Percentiles rank a stretch among this genome's conserved stretches.
phyloP scores from a whole-genome alignment of 2,888 invertebrate genomes.

The Heliconius aoede region DNA sequence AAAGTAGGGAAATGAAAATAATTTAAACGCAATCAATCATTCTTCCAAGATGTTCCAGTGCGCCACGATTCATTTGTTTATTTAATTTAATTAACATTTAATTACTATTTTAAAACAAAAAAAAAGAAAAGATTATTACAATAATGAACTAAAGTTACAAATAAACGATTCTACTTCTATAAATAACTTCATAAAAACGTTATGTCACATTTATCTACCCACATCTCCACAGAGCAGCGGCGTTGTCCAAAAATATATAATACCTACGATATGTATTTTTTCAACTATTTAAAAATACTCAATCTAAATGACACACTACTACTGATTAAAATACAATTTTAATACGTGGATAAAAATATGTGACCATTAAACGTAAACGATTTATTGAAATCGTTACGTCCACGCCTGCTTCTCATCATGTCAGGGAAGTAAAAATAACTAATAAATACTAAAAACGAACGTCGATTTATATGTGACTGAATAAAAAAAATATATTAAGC shows the following conservation, averaged over 20 bases:
- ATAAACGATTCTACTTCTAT: not conserved
- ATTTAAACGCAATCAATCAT: not conserved
- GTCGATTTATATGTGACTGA: no score
- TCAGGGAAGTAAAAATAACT: no score
- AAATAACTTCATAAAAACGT: not conserved
- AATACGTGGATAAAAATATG: no score
- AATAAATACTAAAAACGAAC: no score
- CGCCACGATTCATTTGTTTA: no score
- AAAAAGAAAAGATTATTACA: not conserved
- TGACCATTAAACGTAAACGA: no score
- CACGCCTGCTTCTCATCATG: no score
- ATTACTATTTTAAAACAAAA: no score
- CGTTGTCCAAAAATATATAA: not conserved
- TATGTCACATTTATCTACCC: conserved; percentile 10
- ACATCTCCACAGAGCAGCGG: not conserved
- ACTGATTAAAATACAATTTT: not conserved
- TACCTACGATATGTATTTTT: no score
- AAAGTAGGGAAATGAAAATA: not conserved
- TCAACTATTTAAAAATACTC: not conserved
- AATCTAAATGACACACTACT: not conserved
- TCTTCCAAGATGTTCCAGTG: not conserved
- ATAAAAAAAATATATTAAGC: not conserved
- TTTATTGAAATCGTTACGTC: no score
- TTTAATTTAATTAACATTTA: no score
- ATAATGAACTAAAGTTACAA: not conserved